Base-by-base conservation (phyloP, 2,113 vertebrate genomes). In the Cottus gobio region DNA sequence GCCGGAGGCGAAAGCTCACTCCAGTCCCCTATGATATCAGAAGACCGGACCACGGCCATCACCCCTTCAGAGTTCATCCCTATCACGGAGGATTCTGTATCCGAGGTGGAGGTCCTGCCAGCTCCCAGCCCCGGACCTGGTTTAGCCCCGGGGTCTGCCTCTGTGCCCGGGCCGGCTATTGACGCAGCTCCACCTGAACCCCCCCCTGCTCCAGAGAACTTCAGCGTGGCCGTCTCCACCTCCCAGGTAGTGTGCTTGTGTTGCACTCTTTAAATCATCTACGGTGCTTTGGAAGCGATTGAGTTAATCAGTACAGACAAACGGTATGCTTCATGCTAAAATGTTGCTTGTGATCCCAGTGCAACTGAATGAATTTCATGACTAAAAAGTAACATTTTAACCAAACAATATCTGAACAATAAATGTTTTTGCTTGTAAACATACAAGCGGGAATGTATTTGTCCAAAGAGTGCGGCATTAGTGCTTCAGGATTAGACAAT, bases 51-150 rank as follows among this genome's bases (percentile, higher is more conserved):
- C 0, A 97, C 96, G 2, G 97, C 95, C 52, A 93, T 97, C 87
- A 99, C 98, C 0, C 98, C 98, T 7, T 99, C 97, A 0, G 98
- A 99, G 80, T 99, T 99, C 5, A 83, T 98, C 0, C 94, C 95
- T 0, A 92, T 97, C 76, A 99, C 97, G 0, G 98, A 99, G 80
- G 98, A 99, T 89, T 98, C 98, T 1, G 93, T 96, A 37, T 99
- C 98, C 0, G 98, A 99, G 88, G 95, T 85, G 31, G 98, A 98
- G 11, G 94, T 90, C 3, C 85, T 97, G 79, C 95, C 95, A 15
- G 93, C 92, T 69, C 95, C 92, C 5, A 96, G 95, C 83, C 96
- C 95, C 9, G 93, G 56, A 71, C 24, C 0, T 2, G 82, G 70
- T 65, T 8, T 61, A 42, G 46, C 48, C 28, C 82, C 90, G 13